Conservation (phyloP, 2,888 invertebrate genomes). For the Drosophila anceps region DNA sequence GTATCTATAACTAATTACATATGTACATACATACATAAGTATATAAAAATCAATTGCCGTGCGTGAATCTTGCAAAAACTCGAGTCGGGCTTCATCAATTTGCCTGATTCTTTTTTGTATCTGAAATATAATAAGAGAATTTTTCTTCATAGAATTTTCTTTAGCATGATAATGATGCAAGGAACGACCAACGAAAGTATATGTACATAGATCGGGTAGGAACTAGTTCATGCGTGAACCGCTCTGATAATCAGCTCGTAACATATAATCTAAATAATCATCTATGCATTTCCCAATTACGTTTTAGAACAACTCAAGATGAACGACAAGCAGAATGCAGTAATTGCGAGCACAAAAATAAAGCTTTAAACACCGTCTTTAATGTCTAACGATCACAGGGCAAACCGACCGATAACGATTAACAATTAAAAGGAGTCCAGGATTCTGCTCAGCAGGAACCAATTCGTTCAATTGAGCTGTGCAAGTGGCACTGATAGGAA, state of each 20-base stretch:
- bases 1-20: constrained; percentile 7
- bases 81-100: not conserved
- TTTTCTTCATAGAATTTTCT: not conserved
- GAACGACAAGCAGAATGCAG: not conserved
- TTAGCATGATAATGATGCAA: not conserved
- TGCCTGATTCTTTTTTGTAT: not conserved
- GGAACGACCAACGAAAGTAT: not conserved
- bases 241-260: not conserved
- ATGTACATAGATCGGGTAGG: not conserved
- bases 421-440: not conserved
- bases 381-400: not conserved
- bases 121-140: too few relatives aligned
- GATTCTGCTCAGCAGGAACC: not conserved
- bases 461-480: not conserved
- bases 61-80: not conserved
- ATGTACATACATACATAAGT: not conserved
- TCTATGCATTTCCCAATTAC: not conserved
- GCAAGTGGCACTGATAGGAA: not conserved
- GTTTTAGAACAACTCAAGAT: not conserved
- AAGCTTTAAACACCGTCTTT: not conserved
- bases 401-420: not conserved
- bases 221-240: not conserved
- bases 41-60: constrained; percentile 5
- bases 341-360: not conserved
- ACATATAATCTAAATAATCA: not conserved